phyloP scores from a whole-genome alignment of 1,140 invertebrate species.

The Drosophila arizonae region DNA sequence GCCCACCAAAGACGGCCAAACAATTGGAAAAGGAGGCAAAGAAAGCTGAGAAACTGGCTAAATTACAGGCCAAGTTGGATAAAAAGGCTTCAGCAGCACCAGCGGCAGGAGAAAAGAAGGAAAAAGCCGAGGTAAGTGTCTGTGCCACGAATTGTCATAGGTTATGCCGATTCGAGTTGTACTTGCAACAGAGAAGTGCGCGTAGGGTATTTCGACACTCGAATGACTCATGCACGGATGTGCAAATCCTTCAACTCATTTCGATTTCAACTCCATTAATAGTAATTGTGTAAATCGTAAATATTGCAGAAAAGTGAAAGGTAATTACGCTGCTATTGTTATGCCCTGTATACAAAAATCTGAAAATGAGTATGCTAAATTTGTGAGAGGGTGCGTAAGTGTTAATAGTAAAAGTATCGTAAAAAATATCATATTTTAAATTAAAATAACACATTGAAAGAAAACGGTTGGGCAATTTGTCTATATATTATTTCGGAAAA shows the following conservation, averaged over 20 bases:
- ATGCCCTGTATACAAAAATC: neutral
- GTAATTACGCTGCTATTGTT: conserved; percentile 18
- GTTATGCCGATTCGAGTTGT: conserved; percentile 22
- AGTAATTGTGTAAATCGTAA: conserved; percentile 2
- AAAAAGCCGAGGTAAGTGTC: conserved; percentile 85
- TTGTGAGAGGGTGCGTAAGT: neutral
- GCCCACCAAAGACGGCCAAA: conserved; percentile 90
- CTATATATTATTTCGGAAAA: too few relatives aligned
- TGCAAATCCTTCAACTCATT: conserved; percentile 1
- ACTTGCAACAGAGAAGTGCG: conserved; percentile 11
- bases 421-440: neutral
- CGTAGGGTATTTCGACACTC: neutral
- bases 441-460: too few relatives aligned
- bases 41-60: conserved; percentile 94
- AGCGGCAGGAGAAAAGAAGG: conserved; percentile 85
- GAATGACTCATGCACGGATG: conserved; percentile 34
- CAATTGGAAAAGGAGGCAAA: conserved; percentile 95
- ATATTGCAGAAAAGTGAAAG: conserved; percentile 29
- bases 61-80: conserved; percentile 95
- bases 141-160: neutral
- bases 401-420: neutral
- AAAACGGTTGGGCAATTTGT: too few relatives aligned
- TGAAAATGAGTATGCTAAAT: neutral
- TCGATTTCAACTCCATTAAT: neutral
- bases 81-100: conserved; percentile 86